Evolutionary conservation across 1,140 invertebrate species (phyloP), one percentile per base, ranked within the genome.

Genomic region (Harlomillsia oculata): DNA sequence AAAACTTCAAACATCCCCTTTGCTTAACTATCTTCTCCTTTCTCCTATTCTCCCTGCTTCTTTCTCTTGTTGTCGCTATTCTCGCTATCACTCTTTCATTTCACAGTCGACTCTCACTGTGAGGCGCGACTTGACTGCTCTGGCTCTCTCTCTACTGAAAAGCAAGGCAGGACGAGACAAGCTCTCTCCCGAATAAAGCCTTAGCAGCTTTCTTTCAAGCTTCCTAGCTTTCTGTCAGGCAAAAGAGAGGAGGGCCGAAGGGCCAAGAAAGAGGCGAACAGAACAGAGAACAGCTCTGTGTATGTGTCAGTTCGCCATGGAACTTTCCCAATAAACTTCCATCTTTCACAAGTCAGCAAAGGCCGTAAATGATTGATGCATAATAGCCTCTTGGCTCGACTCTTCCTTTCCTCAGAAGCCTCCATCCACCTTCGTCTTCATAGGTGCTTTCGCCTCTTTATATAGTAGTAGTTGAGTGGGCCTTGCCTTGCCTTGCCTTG

Each of bases 291-390:
- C 21, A 46, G 23, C 43, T 46, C 29, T 6, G 14, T 18, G 29
- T 46, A 26, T 46, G 43, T 21, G 29, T 46, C 21, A 46, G 43
- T 46, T 25, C 51, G 29, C 37, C 51, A 29, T 55, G 53, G 51
- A 53, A 53, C 34, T 53, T 32, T 43, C 51, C 39, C 51, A 53
- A 53, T 40, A 53, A 52, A 53, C 51, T 53, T 39, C 34, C 23
- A 43, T 25, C 39, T 36, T 57, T 57, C 45, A 50, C n/a, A 49
- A 46, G 32, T 50, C 30, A 53, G 20, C 37, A n/a, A 23, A 8
- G 8, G 20, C 26, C 37, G 28, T 58, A 51, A 58, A 58, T 58
- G 56, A 58, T 58, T 58, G 48, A 58, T 58, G 56, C 56, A 40
- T 44, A 51, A 58, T 57, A 57, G 55, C 48, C 46, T 50, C 46